phyloP scores from a whole-genome alignment of 2,797 vertebrate species.

The Cyprinella venusta region DNA sequence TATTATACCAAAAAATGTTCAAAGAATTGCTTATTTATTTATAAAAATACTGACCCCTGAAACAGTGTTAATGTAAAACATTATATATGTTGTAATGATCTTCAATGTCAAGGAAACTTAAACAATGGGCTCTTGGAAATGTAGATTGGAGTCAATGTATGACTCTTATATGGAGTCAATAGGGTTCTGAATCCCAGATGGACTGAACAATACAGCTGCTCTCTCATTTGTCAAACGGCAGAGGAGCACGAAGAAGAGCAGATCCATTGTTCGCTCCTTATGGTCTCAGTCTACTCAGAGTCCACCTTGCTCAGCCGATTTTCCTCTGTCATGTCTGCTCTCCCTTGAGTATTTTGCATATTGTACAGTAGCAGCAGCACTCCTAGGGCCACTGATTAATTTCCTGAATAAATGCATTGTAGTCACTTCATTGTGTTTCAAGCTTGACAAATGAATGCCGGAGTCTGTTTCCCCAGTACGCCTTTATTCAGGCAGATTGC shows the following conservation, averaged over 20 bases:
- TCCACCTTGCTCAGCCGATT: slow-evolving; percentile 62
- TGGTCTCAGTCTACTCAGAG: slow-evolving; percentile 41
- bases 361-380: slow-evolving; percentile 43
- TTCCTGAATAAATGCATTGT: slow-evolving; percentile 66
- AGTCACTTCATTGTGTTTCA: slow-evolving; percentile 67
- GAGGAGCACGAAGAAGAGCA: not conserved
- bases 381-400: slow-evolving; percentile 66
- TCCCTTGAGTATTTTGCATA: slow-evolving; percentile 51
- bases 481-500: slow-evolving; percentile 38
- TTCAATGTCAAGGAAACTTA: not conserved
- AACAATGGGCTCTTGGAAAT: not conserved
- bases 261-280: slow-evolving; percentile 51
- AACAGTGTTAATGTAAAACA: not conserved
- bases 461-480: slow-evolving; percentile 35
- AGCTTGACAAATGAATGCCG: slow-evolving; percentile 54
- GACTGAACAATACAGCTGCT: slow-evolving; percentile 39
- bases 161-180: not conserved
- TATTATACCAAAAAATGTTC: not conserved
- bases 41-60: not conserved
- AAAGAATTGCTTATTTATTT: not conserved
- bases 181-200: slow-evolving; percentile 37
- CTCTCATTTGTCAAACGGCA: slow-evolving; percentile 11
- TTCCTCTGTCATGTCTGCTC: slow-evolving; percentile 37
- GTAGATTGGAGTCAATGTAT: not conserved
- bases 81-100: not conserved